A percentile compares a stretch with the other conserved stretches of the same genome.
phyloP scores from a whole-genome alignment of 2,888 invertebrate genomes.

The Caenorhabditis doughertyi region DNA sequence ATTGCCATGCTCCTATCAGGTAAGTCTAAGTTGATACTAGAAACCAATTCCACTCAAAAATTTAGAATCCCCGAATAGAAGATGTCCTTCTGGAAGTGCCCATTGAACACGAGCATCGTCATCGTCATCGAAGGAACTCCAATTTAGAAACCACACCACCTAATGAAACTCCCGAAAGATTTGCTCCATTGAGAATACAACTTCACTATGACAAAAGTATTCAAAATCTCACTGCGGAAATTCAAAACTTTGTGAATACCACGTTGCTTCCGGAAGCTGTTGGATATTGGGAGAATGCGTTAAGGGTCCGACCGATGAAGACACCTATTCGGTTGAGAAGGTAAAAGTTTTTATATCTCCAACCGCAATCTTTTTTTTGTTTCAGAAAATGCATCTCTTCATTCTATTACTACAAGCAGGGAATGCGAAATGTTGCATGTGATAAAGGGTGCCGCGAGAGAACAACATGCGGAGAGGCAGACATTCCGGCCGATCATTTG shows the following conservation, averaged over 20 bases:
- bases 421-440: slow-evolving; percentile 68
- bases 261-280: slow-evolving; percentile 73
- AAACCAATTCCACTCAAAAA: not conserved
- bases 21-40: slow-evolving; percentile 13
- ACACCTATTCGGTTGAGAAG: slow-evolving; percentile 68
- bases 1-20: slow-evolving; percentile 70
- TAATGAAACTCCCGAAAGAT: slow-evolving; percentile 36
- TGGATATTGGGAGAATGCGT: slow-evolving; percentile 75
- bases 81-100: slow-evolving; percentile 73
- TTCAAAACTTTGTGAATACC: slow-evolving; percentile 70
- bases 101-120: slow-evolving; percentile 43
- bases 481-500: slow-evolving; percentile 93
- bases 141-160: slow-evolving; percentile 1
- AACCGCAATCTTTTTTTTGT: not conserved
- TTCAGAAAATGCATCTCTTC: slow-evolving; percentile 69
- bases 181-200: slow-evolving; percentile 70
- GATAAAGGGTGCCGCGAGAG: slow-evolving; percentile 81
- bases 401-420: slow-evolving; percentile 69
- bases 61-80: slow-evolving; percentile 71
- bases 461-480: slow-evolving; percentile 97
- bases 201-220: slow-evolving; percentile 73
- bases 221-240: slow-evolving; percentile 62
- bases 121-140: slow-evolving; percentile 34
- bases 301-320: slow-evolving; percentile 65
- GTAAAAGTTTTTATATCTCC: slow-evolving; percentile 18